These are phyloP conservation scores for Smittia aterrima DNA, from an alignment of 2,888 invertebrate species.

Conservation along the genomic window DNA sequence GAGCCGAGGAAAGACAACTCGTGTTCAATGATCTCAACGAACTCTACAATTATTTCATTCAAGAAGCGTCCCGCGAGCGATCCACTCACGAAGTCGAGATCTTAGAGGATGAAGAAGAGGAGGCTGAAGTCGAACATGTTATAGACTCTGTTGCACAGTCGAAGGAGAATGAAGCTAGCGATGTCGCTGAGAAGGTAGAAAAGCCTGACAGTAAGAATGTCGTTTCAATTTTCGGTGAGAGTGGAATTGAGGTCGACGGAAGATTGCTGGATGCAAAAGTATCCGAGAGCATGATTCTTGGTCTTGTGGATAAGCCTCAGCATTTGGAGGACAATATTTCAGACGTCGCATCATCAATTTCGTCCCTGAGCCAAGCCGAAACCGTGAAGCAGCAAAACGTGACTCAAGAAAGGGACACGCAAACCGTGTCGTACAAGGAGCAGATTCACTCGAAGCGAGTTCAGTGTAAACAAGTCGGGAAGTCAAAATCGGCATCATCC, in stretches of 20 bases:
- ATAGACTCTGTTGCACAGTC: neutral
- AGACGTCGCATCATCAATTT: conserved; percentile 43
- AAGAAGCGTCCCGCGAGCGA: conserved; percentile 21
- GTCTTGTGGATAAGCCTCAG: conserved; percentile 37
- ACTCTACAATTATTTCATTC: conserved; percentile 43
- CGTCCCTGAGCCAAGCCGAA: conserved; percentile 20
- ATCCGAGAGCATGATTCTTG: conserved; percentile 43
- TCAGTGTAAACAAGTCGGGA: conserved; percentile 22
- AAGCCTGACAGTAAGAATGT: conserved; percentile 32
- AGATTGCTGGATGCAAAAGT: conserved; percentile 41
- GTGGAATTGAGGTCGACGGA: conserved; percentile 42
- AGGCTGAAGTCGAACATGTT: conserved; percentile 6
- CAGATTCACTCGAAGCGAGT: conserved; percentile 1
- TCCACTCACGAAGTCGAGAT: neutral
- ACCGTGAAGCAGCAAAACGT: conserved; percentile 11
- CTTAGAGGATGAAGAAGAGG: neutral
- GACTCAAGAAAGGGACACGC: conserved; percentile 24
- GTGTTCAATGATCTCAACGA: conserved; percentile 43
- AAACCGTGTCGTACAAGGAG: conserved; percentile 27
- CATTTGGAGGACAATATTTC: conserved; percentile 3
- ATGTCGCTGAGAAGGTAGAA: conserved; percentile 3
- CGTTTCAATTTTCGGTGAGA: conserved; percentile 42
- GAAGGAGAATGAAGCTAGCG: neutral
- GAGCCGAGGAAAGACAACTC: conserved; percentile 37
- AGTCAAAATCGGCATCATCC: conserved; percentile 25